These are phyloP conservation scores for Tiphia femorata DNA, from an alignment of 2,888 invertebrate species.

Conservation along the genomic window DNA sequence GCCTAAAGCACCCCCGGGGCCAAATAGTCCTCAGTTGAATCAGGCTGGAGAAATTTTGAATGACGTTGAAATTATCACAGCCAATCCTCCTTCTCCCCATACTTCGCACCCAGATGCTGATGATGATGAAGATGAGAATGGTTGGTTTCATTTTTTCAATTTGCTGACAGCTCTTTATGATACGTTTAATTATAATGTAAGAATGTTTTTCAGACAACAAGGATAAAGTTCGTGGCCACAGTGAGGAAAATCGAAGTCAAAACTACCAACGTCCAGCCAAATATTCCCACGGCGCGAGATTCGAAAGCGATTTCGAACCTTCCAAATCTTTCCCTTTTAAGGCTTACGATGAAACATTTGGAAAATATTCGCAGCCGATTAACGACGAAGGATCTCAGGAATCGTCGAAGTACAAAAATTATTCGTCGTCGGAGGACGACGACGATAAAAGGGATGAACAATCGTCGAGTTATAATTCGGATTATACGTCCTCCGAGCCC, in stretches of 20 bases:
- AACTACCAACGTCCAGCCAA: constrained; percentile 28
- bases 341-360: constrained; percentile 52
- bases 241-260: too few species aligned
- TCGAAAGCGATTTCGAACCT: constrained; percentile 45
- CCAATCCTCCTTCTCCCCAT: constrained; percentile 47
- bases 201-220: too few species aligned
- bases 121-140: constrained; percentile 25
- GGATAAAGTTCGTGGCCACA: too few species aligned
- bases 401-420: constrained; percentile 34
- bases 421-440: constrained; percentile 32
- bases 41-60: constrained; percentile 46
- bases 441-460: constrained; percentile 32
- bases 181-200: too few species aligned
- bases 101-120: constrained; percentile 42
- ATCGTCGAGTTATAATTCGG: constrained; percentile 22
- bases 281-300: constrained; percentile 28
- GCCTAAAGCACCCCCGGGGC: neutral
- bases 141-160: neutral
- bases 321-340: constrained; percentile 45
- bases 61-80: constrained; percentile 60
- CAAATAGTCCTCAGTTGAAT: neutral
- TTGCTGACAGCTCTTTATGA: neutral
- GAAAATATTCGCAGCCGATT: constrained; percentile 43
- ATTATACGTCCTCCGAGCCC: constrained; percentile 20
- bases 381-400: constrained; percentile 37